Base-by-base conservation (phyloP, 2,888 invertebrate genomes). In the Agrotis segetum region DNA sequence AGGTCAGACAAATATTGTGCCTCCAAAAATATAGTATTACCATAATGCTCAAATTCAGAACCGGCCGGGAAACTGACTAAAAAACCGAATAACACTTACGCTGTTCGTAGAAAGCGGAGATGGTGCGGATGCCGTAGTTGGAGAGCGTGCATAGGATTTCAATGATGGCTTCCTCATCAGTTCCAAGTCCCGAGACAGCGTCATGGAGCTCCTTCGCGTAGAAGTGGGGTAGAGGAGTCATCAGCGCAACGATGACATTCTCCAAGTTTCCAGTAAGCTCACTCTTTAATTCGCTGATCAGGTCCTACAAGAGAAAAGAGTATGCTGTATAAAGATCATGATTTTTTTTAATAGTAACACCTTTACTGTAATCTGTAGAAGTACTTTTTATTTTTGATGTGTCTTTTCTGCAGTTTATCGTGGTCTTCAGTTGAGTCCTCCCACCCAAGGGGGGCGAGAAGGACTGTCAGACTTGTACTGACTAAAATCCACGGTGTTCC, bases 81-180 rank as follows among this genome's bases (percentile, higher is more conserved):
- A 34, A 34, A 34, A 40, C 40, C 40, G 11, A 40, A 40, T 11
- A 40, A 40, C 40, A 40, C 97, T 97, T 91, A 98, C 98, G 89
- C 92, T 97, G 97, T 90, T 98, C 98, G 91, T 98, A 99, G 92
- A 98, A 98, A 76, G 97, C 97, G 55, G 98, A 97, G 89, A 99
- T 98, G 49, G 98, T 98, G 82, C 97, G 97, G 88, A 99, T 98
- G 86, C 98, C 98, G 87, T 98, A 98, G 94, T 99, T 99, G 87
- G 98, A 98, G 52, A 99, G 96, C 0, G 99, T 98, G 96, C 99
- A 99, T 67, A 99, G 97, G 89, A 99, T 98, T 95, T 99, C 99
- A 81, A 99, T 98, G 88, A 99, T 97, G 62, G 98, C 98, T 89
- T 98, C 98, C 89, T 99, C 98, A 87, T 98, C 98, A 24, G 99